Conservation (phyloP, 1,140 invertebrate genomes). For the Zaprionus kolodkinae region DNA sequence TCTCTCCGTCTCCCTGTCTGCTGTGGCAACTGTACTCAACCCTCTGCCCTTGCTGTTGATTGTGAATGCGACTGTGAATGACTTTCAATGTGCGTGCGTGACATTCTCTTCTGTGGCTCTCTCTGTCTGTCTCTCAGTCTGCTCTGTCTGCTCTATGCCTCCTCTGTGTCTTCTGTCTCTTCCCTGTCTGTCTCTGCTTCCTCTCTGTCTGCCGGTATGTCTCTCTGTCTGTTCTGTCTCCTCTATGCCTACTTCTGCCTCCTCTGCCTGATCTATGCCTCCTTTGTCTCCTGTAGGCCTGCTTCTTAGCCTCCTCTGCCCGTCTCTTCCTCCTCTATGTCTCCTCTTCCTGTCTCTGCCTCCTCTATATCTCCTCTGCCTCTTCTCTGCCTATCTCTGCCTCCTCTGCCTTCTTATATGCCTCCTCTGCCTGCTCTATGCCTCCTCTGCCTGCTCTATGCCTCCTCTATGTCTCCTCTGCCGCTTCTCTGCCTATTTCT, state of each 20-base stretch:
- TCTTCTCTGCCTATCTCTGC: conserved; percentile 1
- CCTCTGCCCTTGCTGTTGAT: conserved; percentile 40
- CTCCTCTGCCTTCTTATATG: too few relatives aligned
- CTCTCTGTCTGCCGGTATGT: too few relatives aligned
- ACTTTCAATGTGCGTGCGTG: conserved; percentile 59
- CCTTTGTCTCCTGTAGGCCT: not conserved
- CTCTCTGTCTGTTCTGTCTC: not conserved
- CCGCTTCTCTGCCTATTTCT: too few relatives aligned
- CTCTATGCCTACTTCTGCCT: not conserved
- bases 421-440: too few relatives aligned
- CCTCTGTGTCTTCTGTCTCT: too few relatives aligned
- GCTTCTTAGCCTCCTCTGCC: conserved; percentile 1
- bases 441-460: not conserved
- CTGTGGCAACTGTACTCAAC: conserved; percentile 27
- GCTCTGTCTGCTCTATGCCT: not conserved
- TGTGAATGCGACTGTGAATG: conserved; percentile 67
- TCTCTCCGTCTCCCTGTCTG: not conserved
- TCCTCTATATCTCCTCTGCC: conserved; percentile 19
- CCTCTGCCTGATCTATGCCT: not conserved
- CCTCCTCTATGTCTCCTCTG: not conserved
- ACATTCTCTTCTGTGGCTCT: conserved; percentile 37
- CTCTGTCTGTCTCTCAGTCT: too few relatives aligned
- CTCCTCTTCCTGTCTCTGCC: conserved; percentile 1
- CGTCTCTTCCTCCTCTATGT: conserved; percentile 23
- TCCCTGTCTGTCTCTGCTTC: not conserved